Evolutionary conservation across 1,140 invertebrate genomes (phyloP).

Genomic region (Paracyclopina nana): DNA sequence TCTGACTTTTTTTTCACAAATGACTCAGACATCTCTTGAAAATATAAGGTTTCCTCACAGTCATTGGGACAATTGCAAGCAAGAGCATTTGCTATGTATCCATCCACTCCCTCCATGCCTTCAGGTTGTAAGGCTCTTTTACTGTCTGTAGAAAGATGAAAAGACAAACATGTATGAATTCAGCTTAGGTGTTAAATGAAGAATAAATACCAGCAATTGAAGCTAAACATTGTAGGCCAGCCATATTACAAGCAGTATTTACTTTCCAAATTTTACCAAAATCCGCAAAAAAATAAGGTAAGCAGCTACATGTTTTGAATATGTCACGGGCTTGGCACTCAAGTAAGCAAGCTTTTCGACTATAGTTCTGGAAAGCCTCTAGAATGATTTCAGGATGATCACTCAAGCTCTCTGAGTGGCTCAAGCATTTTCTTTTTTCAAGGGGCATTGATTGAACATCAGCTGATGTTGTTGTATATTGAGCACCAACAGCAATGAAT

Average conservation of each 20-base stretch:
- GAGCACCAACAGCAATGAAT: slow-evolving; percentile 9
- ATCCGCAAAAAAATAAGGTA: slow-evolving; percentile 15
- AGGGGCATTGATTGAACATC: background rate
- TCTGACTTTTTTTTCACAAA: too few species aligned
- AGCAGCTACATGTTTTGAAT: slow-evolving; percentile 16
- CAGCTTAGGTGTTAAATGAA: too few species aligned
- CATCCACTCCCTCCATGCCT: too few species aligned
- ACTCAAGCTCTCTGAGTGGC: background rate
- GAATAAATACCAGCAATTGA: too few species aligned
- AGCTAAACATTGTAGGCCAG: background rate
- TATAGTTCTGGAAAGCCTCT: slow-evolving; percentile 12
- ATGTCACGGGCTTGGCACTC: slow-evolving; percentile 12
- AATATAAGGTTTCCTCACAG: too few species aligned
- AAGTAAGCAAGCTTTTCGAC: slow-evolving; percentile 12
- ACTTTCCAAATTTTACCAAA: background rate
- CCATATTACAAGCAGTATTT: background rate
- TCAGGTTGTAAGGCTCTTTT: too few species aligned
- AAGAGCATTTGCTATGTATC: too few species aligned
- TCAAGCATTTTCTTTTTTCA: background rate
- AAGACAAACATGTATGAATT: too few species aligned
- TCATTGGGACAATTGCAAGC: too few species aligned
- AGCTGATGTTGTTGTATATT: too few species aligned
- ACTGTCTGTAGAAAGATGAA: too few species aligned
- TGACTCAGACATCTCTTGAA: too few species aligned
- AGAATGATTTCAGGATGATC: background rate